These are phyloP conservation scores for Anguilla japonica DNA, from an alignment of 2,113 vertebrate genomes.

Conservation along the genomic window DNA sequence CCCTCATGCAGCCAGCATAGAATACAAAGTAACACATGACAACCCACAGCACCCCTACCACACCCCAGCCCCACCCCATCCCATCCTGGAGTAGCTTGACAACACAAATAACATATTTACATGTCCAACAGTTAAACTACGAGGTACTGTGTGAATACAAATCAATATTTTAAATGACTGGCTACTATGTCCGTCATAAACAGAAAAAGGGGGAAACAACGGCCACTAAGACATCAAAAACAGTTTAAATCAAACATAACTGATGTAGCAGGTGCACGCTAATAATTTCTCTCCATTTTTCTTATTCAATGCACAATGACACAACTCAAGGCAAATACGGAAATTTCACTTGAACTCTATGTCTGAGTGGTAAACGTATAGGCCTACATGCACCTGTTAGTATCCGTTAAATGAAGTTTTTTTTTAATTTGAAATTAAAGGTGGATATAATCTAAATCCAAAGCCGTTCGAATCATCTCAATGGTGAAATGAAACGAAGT, in stretches of 20 bases:
- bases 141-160: background rate
- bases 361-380: background rate
- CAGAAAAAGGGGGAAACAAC: background rate
- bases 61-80: background rate
- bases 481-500: background rate
- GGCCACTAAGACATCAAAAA: background rate
- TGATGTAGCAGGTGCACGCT: background rate
- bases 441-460: background rate
- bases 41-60: background rate
- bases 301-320: background rate
- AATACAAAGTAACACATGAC: background rate
- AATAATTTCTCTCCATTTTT: background rate
- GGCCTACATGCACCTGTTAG: background rate
- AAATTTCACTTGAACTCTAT: background rate
- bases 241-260: background rate
- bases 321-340: background rate
- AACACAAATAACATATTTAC: background rate
- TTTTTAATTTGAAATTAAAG: background rate
- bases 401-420: background rate
- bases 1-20: background rate
- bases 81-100: background rate
- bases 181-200: background rate
- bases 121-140: background rate
- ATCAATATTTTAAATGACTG: background rate
- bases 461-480: background rate